Evolutionary conservation across 2,113 vertebrate genomes (phyloP).

Genomic region (Hirundichthys speculiger): DNA sequence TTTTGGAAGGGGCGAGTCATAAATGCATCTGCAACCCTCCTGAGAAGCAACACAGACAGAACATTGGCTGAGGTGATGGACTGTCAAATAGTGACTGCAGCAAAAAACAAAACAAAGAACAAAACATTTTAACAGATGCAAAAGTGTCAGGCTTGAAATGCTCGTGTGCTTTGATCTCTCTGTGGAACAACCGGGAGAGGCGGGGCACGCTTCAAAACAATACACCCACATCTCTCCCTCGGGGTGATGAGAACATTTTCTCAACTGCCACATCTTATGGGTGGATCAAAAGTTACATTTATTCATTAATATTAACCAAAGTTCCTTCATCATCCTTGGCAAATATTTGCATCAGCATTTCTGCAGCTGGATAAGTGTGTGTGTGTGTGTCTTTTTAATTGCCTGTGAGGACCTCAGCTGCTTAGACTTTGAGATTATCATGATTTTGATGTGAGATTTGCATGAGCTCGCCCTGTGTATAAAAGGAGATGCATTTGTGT

Average conservation of each 20-base stretch:
- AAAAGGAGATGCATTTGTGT: slow-evolving; percentile 34
- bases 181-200: slow-evolving; percentile 32
- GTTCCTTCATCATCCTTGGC: slow-evolving; percentile 23
- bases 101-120: slow-evolving; percentile 10
- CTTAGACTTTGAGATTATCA: slow-evolving; percentile 45
- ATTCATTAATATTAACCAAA: slow-evolving; percentile 45
- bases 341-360: slow-evolving; percentile 56
- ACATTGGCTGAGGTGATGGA: slow-evolving; percentile 21
- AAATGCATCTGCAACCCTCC: slow-evolving; percentile 30
- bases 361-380: slow-evolving; percentile 9
- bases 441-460: slow-evolving; percentile 48
- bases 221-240: slow-evolving; percentile 6
- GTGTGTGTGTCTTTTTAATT: slow-evolving; percentile 42
- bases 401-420: slow-evolving; percentile 34
- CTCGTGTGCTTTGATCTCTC: slow-evolving; percentile 57
- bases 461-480: too few species aligned
- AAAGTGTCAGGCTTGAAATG: slow-evolving; percentile 58
- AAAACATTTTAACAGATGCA: slow-evolving; percentile 31
- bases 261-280: slow-evolving; percentile 20
- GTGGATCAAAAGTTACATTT: slow-evolving; percentile 36
- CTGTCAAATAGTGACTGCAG: not conserved
- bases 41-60: slow-evolving; percentile 1
- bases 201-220: slow-evolving; percentile 12
- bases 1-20: slow-evolving; percentile 32
- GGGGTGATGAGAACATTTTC: slow-evolving; percentile 16